Base-by-base conservation (phyloP, 2,797 vertebrate genomes). In the Tokudaia muenninki region DNA sequence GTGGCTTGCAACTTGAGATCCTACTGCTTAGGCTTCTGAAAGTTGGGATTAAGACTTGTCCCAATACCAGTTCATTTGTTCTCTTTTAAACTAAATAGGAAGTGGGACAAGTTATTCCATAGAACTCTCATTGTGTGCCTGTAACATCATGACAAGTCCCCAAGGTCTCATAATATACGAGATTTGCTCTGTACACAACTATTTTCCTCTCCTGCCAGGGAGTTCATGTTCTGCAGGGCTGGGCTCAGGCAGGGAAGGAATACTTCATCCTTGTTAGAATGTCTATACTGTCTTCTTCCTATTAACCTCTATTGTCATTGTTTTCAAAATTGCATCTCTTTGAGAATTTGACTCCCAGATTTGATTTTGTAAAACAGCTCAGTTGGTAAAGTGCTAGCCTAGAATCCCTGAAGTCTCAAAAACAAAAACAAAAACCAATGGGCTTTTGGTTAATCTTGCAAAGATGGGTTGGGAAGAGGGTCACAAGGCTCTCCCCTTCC, bases 321-420 rank as follows among this genome's bases (percentile, higher is more conserved):
- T 87, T 92, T 88, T 95, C n/a, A 84, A 70, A 78, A 47, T 61
- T 87, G 70, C 22, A 78, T 90, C 95, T 78, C 55, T 87, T 9
- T 87, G 70, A 67, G 44, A 92, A 84, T 90, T 91, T 80, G 55
- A 72, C 26, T 90, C n/a, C 24, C 63, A 63, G 80, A 34, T 63
- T 47, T 47, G 63, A 67, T 87, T 90, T 81, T 90, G 41, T 81
- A 89, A 80, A 78, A 41, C 29, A 19, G 37, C 26, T 84, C 59
- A 44, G 59, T 63, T 65, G 61, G 11, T 47, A 65, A 63, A 84
- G 26, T 84, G 41, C 61, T 65, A 47, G 16, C 61, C 41, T 84
- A 65, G 61, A 31, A 31, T 65, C 57, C 41, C 26, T 50, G 17
- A 84, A 44, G 75, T 77, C 44, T 77, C 26, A 77, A 77, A 16